These are phyloP conservation scores for Ostrea denselamellosa DNA, from an alignment of 1,140 invertebrate species.

Conservation along the genomic window DNA sequence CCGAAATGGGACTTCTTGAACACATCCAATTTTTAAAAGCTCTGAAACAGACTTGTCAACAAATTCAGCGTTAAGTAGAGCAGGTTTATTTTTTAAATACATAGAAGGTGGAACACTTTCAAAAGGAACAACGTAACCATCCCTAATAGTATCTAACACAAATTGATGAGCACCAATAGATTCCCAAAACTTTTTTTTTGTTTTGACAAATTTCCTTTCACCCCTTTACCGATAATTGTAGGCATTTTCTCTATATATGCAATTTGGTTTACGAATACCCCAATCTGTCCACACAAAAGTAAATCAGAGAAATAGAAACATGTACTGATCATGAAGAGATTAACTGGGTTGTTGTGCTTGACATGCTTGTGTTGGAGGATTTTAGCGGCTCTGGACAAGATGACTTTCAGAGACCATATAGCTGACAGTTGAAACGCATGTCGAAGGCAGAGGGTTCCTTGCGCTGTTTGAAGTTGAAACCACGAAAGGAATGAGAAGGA, in stretches of 20 bases:
- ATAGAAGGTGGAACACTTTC: too few species aligned
- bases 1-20: constrained; percentile 26
- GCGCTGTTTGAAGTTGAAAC: not conserved
- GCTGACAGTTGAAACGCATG: constrained; percentile 1
- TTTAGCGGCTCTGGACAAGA: too few species aligned
- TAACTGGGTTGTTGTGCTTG: too few species aligned
- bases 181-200: constrained; percentile 43
- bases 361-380: too few species aligned
- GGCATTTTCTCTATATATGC: not conserved
- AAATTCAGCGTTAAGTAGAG: too few species aligned
- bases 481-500: not conserved
- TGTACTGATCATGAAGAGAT: constrained; percentile 15
- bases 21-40: constrained; percentile 14
- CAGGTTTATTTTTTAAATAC: too few species aligned
- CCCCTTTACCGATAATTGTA: not conserved
- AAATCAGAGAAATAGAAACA: not conserved
- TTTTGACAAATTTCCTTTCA: constrained; percentile 20
- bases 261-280: not conserved
- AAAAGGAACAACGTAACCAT: constrained; percentile 56
- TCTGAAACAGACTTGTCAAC: constrained; percentile 49
- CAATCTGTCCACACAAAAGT: not conserved
- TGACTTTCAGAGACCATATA: too few species aligned
- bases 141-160: too few species aligned
- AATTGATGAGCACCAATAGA: constrained; percentile 42
- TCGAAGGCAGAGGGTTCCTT: not conserved